phyloP scores from a whole-genome alignment of 2,888 invertebrate genomes.

The Caenorhabditis auriculariae region DNA sequence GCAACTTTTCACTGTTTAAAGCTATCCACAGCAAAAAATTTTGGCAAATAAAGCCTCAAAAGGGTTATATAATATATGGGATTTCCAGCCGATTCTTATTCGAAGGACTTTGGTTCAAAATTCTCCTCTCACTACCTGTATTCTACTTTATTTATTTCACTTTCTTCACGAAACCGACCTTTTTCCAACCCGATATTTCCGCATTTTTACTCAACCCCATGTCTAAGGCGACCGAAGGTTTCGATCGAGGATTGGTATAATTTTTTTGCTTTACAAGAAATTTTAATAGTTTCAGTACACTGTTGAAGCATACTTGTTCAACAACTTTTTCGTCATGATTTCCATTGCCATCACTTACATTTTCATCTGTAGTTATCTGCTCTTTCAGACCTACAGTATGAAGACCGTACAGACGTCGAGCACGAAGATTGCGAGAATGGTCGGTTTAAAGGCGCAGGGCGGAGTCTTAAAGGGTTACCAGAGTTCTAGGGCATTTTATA shows the following conservation, averaged over 20 bases:
- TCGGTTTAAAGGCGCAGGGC: no score
- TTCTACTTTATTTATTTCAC: constrained; percentile 29
- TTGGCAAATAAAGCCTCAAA: no score
- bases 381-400: constrained; percentile 10
- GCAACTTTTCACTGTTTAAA: no score
- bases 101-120: constrained; percentile 2
- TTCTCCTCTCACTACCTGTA: constrained; percentile 14
- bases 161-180: constrained; percentile 33
- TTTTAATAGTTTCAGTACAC: constrained; percentile 19
- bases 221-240: no score
- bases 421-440: no score
- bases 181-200: constrained; percentile 20
- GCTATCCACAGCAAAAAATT: no score
- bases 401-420: constrained; percentile 9
- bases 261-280: constrained; percentile 18
- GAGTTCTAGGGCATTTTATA: no score
- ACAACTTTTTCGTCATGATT: constrained; percentile 28
- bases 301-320: constrained; percentile 27
- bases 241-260: no score
- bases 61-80: no score
- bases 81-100: constrained; percentile 12
- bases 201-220: constrained; percentile 31
- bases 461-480: no score
- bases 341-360: constrained; percentile 19
- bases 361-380: constrained; percentile 17